A percentile compares a stretch with the other conserved stretches of the same genome.
phyloP scores from a whole-genome alignment of 1,140 invertebrate genomes.

The Cotesia chilonis region DNA sequence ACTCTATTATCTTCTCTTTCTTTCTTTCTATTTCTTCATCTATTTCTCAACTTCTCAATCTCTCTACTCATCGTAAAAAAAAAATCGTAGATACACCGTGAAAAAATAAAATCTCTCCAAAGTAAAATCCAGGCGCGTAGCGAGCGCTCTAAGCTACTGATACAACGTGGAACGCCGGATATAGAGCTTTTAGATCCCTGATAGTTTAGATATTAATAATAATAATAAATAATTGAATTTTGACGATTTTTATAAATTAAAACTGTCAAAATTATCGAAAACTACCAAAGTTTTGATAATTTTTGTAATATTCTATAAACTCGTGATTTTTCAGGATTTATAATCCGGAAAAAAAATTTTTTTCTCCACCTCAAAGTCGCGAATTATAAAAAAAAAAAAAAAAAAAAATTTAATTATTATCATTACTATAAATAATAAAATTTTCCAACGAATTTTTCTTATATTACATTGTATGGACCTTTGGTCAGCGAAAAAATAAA shows the following conservation, averaged over 20 bases:
- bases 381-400: too few species aligned
- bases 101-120: slow-evolving; percentile 84
- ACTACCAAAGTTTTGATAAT: too few species aligned
- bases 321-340: too few species aligned
- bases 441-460: slow-evolving; percentile 25
- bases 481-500: slow-evolving; percentile 13
- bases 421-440: slow-evolving; percentile 6
- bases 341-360: too few species aligned
- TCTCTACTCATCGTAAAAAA: slow-evolving; percentile 8
- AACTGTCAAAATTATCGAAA: too few species aligned
- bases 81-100: slow-evolving; percentile 76
- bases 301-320: too few species aligned
- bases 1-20: slow-evolving; percentile 39
- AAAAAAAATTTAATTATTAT: too few species aligned
- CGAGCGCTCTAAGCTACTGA: slow-evolving; percentile 86
- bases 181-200: slow-evolving; percentile 75
- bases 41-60: slow-evolving; percentile 25
- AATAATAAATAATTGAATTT: neutral
- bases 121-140: slow-evolving; percentile 86
- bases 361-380: neutral
- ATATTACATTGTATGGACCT: slow-evolving; percentile 7
- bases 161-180: slow-evolving; percentile 85
- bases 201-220: neutral
- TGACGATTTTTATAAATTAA: neutral
- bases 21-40: slow-evolving; percentile 45